Percentiles rank a stretch among this genome's conserved stretches.
phyloP scores from a whole-genome alignment of 2,888 invertebrate genomes.

The Merodon equestris region DNA sequence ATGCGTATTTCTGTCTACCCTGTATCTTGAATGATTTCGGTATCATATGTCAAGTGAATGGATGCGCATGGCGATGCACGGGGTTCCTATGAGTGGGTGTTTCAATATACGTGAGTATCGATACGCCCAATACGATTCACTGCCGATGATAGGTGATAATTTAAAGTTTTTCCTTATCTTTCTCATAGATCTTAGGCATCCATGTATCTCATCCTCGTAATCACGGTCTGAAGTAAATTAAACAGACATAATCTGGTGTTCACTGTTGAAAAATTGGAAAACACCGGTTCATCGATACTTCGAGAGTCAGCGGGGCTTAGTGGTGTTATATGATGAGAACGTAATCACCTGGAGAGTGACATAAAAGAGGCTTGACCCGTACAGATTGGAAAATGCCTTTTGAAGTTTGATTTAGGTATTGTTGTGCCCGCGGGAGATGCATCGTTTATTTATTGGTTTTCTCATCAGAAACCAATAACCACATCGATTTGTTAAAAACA shows the following conservation, averaged over 20 bases:
- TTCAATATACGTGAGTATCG: constrained; percentile 9
- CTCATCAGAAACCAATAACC: constrained; percentile 36
- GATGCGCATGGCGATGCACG: constrained; percentile 16
- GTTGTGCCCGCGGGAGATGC: constrained; percentile 8
- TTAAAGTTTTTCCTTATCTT: not conserved
- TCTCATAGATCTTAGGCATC: no score
- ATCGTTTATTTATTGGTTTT: constrained; percentile 29
- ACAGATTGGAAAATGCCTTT: no score
- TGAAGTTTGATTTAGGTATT: constrained; percentile 21
- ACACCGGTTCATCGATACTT: no score
- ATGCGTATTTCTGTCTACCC: not conserved
- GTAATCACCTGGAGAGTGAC: constrained; percentile 17
- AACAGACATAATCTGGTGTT: no score
- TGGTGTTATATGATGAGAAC: constrained; percentile 4
- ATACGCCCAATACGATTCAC: constrained; percentile 26
- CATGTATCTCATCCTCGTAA: no score
- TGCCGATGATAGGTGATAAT: constrained; percentile 16
- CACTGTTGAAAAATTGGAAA: no score
- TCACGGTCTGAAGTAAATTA: no score
- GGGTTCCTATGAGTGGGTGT: constrained; percentile 50
- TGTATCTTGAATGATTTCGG: constrained; percentile 14
- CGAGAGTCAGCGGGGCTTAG: no score
- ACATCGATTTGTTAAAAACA: constrained; percentile 36
- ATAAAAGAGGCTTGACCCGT: not conserved
- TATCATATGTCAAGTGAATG: constrained; percentile 33